phyloP scores from a whole-genome alignment of 2,797 vertebrate genomes.

The Rhinoraja longicauda region DNA sequence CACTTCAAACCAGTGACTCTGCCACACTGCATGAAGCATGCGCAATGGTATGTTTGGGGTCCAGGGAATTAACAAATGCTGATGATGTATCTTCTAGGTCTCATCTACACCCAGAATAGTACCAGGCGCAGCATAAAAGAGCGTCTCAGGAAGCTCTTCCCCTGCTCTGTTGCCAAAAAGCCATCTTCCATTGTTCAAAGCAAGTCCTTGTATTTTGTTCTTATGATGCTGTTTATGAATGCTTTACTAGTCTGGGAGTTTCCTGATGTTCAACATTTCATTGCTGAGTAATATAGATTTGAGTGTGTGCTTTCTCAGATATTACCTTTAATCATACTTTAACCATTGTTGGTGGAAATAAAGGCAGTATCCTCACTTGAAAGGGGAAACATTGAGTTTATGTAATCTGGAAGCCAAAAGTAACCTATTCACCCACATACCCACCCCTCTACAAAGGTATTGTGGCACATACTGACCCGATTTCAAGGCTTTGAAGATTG shows the following conservation, averaged over 20 bases:
- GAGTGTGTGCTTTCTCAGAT: not conserved
- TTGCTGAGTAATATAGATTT: not conserved
- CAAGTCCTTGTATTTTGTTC: conserved; percentile 68
- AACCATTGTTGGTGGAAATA: not conserved
- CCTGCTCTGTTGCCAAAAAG: conserved; percentile 78
- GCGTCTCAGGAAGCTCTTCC: conserved; percentile 85
- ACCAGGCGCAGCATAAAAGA: conserved; percentile 81
- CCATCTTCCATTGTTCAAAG: conserved; percentile 80
- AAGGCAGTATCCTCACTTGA: not conserved
- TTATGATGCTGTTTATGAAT: not conserved
- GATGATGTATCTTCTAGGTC: conserved; percentile 81
- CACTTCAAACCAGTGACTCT: conserved; percentile 44
- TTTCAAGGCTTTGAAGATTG: not conserved
- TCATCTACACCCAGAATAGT: conserved; percentile 73
- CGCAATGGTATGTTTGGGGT: conserved; percentile 46
- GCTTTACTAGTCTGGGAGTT: not conserved
- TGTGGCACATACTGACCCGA: not conserved
- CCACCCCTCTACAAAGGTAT: not conserved
- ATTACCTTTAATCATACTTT: not conserved
- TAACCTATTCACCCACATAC: not conserved
- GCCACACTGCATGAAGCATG: conserved; percentile 45
- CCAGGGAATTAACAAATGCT: conserved; percentile 57
- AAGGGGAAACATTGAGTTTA: not conserved
- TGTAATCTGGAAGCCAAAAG: not conserved
- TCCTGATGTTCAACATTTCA: not conserved